phyloP scores from a whole-genome alignment of 2,113 vertebrate genomes.

The Taxidea taxus region DNA sequence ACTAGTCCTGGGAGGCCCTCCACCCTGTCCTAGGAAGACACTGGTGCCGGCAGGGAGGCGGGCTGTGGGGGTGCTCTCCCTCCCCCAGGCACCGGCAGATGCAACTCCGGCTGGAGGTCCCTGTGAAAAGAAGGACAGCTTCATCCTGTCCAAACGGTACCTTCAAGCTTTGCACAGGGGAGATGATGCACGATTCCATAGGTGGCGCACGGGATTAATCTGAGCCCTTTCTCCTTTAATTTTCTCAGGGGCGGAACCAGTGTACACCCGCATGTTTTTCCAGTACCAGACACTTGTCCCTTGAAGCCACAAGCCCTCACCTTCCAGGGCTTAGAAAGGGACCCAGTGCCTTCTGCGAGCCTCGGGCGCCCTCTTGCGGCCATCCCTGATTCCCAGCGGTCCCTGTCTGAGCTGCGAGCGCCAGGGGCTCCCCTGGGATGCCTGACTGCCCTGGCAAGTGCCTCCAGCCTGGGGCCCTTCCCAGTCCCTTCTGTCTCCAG shows the following conservation, averaged over 20 bases:
- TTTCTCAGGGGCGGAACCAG: neutral
- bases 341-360: constrained; percentile 29
- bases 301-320: rapidly evolving
- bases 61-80: rapidly evolving
- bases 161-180: neutral
- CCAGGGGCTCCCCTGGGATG: rapidly evolving
- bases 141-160: rapidly evolving
- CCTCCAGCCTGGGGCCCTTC: neutral
- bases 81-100: rapidly evolving
- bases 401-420: rapidly evolving
- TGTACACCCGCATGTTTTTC: neutral
- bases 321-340: rapidly evolving
- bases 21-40: neutral
- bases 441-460: neutral
- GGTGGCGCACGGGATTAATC: neutral
- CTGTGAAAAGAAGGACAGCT: rapidly evolving
- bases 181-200: rapidly evolving
- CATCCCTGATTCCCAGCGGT: neutral
- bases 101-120: rapidly evolving
- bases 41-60: rapidly evolving
- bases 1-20: rapidly evolving
- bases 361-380: constrained; percentile 82
- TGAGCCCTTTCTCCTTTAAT: neutral
- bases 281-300: rapidly evolving
- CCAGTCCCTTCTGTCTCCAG: neutral